phyloP scores from a whole-genome alignment of 2,888 invertebrate genomes.

The Dermolepida albohirtum region DNA sequence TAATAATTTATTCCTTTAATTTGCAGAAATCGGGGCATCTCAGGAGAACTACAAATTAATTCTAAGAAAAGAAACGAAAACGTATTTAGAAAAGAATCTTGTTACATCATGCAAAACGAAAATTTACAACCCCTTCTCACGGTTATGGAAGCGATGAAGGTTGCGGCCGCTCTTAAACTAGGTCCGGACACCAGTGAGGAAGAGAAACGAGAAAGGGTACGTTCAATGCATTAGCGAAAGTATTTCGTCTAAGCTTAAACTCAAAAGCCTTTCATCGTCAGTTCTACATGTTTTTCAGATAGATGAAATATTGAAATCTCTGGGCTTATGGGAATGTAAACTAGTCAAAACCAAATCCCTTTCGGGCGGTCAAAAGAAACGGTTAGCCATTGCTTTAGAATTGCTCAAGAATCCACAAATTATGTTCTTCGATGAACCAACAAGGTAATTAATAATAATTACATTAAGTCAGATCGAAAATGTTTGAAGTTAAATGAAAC shows the following conservation, averaged over 20 bases:
- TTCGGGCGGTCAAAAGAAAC: slow-evolving; percentile 91
- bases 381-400: slow-evolving; percentile 91
- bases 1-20: too few relatives aligned
- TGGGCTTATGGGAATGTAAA: slow-evolving; percentile 76
- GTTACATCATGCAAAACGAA: slow-evolving; percentile 93
- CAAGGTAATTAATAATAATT: slow-evolving; percentile 74
- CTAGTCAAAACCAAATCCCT: slow-evolving; percentile 77
- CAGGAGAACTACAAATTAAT: slow-evolving; percentile 80
- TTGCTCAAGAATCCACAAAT: slow-evolving; percentile 91
- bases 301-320: slow-evolving; percentile 80
- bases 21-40: slow-evolving; percentile 66
- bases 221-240: slow-evolving; percentile 17
- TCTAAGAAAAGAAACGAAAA: slow-evolving; percentile 75
- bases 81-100: slow-evolving; percentile 79
- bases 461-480: neutral
- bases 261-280: slow-evolving; percentile 34
- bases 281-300: slow-evolving; percentile 70
- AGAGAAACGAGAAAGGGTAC: slow-evolving; percentile 77
- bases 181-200: slow-evolving; percentile 71
- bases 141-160: slow-evolving; percentile 85
- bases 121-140: slow-evolving; percentile 85
- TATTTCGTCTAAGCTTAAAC: slow-evolving; percentile 51
- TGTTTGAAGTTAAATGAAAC: neutral
- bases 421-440: slow-evolving; percentile 95
- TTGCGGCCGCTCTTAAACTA: slow-evolving; percentile 90